phyloP scores from a whole-genome alignment of 1,140 invertebrate species.

The Delia radicum region DNA sequence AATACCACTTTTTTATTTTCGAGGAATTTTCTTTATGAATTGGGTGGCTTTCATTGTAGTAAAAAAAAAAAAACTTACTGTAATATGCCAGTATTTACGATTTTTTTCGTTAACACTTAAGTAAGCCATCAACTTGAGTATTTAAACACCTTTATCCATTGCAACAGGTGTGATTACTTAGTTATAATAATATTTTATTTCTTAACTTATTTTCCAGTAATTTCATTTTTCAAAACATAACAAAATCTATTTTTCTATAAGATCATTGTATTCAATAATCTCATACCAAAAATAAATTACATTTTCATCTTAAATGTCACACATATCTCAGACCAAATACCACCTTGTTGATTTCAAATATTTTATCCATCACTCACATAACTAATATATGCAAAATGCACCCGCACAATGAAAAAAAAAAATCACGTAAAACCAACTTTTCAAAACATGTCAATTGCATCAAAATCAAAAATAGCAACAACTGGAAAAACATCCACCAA shows the following conservation, averaged over 20 bases:
- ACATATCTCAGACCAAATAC: neutral
- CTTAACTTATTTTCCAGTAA: neutral
- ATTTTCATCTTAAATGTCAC: too few species aligned
- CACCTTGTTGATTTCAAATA: neutral
- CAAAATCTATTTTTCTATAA: too few species aligned
- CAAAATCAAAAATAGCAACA: neutral
- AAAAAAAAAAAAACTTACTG: too few species aligned
- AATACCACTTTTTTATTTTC: neutral
- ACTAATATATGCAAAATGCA: neutral
- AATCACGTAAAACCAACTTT: neutral
- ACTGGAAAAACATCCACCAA: neutral
- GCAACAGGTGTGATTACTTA: neutral
- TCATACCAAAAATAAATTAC: too few species aligned
- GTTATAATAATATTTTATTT: too few species aligned
- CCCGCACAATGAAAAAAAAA: neutral
- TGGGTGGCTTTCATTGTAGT: too few species aligned
- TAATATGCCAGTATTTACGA: too few species aligned
- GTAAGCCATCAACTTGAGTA: neutral
- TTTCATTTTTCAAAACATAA: too few species aligned
- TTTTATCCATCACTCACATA: neutral
- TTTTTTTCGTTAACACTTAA: too few species aligned
- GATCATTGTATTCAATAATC: too few species aligned
- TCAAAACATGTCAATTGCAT: slow-evolving; percentile 7
- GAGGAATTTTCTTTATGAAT: neutral
- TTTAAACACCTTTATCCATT: neutral